phyloP scores from a whole-genome alignment of 2,113 vertebrate genomes.

The Sander vitreus region DNA sequence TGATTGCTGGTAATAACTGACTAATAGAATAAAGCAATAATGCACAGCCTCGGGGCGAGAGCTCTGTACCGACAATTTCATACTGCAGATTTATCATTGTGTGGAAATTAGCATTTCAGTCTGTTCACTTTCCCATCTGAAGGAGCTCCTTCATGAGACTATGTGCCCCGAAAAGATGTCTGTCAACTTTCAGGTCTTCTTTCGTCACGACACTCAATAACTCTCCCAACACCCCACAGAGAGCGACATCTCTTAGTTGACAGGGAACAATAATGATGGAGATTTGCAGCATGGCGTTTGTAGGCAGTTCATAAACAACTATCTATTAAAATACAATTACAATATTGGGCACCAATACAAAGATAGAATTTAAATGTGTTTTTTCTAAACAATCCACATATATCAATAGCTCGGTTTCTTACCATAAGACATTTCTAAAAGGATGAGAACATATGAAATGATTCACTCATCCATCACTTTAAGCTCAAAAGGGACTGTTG shows the following conservation, averaged over 20 bases:
- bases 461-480: neutral
- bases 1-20: slow-evolving; percentile 88
- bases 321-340: slow-evolving; percentile 54
- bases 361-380: slow-evolving; percentile 5
- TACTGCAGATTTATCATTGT: slow-evolving; percentile 85
- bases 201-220: slow-evolving; percentile 54
- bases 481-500: neutral
- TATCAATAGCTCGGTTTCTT: neutral
- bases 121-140: slow-evolving; percentile 81
- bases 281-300: slow-evolving; percentile 58
- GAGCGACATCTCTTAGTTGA: slow-evolving; percentile 55
- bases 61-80: slow-evolving; percentile 83
- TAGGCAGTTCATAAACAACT: slow-evolving; percentile 57
- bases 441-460: neutral
- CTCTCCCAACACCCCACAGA: slow-evolving; percentile 54
- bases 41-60: slow-evolving; percentile 79
- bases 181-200: slow-evolving; percentile 61
- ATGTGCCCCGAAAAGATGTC: slow-evolving; percentile 59
- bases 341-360: neutral
- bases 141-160: slow-evolving; percentile 71
- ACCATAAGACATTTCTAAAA: slow-evolving; percentile 1
- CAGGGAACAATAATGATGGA: slow-evolving; percentile 58
- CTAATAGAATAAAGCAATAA: slow-evolving; percentile 91
- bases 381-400: neutral
- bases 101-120: slow-evolving; percentile 85